Evolutionary conservation across 2,888 invertebrate species (phyloP).

Genomic region (Oscheius sp.): DNA sequence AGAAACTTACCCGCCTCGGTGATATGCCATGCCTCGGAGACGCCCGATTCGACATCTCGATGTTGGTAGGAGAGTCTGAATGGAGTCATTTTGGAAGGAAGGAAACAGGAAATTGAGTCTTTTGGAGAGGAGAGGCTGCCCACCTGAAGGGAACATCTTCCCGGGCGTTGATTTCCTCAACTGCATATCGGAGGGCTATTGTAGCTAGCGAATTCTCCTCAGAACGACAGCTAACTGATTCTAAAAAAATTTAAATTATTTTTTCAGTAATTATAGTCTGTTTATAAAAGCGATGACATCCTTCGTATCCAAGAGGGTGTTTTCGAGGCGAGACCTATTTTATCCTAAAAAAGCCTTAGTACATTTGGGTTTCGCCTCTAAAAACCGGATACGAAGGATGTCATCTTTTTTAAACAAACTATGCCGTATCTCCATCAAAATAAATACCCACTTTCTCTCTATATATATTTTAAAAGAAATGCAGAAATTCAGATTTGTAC

Average conservation of each 20-base stretch:
- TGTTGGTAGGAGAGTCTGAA: constrained; percentile 55
- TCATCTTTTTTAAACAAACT: too few relatives aligned
- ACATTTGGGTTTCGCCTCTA: too few relatives aligned
- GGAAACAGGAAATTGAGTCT: constrained; percentile 1
- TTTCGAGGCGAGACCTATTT: too few relatives aligned
- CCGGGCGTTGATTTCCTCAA: constrained; percentile 49
- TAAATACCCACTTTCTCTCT: too few relatives aligned
- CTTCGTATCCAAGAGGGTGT: too few relatives aligned
- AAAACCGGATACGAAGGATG: too few relatives aligned
- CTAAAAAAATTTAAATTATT: constrained; percentile 34
- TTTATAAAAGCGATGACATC: too few relatives aligned
- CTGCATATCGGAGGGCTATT: constrained; percentile 50
- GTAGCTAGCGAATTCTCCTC: constrained; percentile 47
- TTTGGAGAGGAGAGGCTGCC: not conserved
- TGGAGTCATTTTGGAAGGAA: not conserved
- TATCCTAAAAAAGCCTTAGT: too few relatives aligned
- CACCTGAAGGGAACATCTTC: constrained; percentile 56
- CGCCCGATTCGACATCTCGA: constrained; percentile 44
- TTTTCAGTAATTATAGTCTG: not conserved
- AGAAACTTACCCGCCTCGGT: constrained; percentile 35
- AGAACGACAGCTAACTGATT: constrained; percentile 63
- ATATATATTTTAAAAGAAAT: too few relatives aligned
- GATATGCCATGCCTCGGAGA: constrained; percentile 53
- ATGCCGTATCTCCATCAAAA: too few relatives aligned
- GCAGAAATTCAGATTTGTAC: too few relatives aligned